These are phyloP conservation scores for Porites evermanni DNA, from an alignment of 92 coral and sea anemone species.

Conservation along the genomic window DNA sequence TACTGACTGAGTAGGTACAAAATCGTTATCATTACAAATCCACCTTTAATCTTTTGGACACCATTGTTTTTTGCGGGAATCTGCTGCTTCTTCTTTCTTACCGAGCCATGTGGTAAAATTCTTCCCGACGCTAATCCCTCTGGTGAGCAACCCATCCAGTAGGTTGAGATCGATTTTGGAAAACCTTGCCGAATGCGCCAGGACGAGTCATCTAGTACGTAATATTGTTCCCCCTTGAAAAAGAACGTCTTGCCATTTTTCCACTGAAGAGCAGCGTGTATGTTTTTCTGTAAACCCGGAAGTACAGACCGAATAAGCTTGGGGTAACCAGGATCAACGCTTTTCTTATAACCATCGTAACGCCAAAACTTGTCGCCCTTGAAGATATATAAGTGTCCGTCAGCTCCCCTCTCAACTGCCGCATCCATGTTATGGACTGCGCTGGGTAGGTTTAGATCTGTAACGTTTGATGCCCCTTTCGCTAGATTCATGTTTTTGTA, in stretches of 20 bases:
- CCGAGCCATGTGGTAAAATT: slow-evolving; percentile 44
- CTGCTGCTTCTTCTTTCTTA: neutral
- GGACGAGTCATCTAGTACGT: slow-evolving; percentile 57
- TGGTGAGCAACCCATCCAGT: slow-evolving; percentile 75
- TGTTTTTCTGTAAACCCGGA: slow-evolving; percentile 60
- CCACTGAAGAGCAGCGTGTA: slow-evolving; percentile 75
- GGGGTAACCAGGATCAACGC: slow-evolving; percentile 68
- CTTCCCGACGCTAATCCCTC: slow-evolving; percentile 47
- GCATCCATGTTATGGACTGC: slow-evolving; percentile 77
- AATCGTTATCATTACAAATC: neutral
- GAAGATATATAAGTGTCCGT: slow-evolving; percentile 76
- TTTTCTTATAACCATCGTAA: slow-evolving; percentile 42
- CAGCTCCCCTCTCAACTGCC: slow-evolving; percentile 66
- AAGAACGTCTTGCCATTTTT: slow-evolving; percentile 71
- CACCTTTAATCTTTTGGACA: neutral
- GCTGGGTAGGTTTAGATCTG: slow-evolving; percentile 61
- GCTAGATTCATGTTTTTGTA: slow-evolving; percentile 48
- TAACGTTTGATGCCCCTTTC: slow-evolving; percentile 59
- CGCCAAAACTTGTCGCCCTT: slow-evolving; percentile 76
- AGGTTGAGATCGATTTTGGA: slow-evolving; percentile 57
- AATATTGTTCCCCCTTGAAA: slow-evolving; percentile 71
- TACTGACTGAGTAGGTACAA: neutral
- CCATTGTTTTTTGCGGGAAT: neutral
- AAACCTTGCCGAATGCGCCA: slow-evolving; percentile 34
- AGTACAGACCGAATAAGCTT: slow-evolving; percentile 49